Percentiles rank a stretch among this genome's conserved stretches.
Evolutionary conservation across 2,113 vertebrate genomes (phyloP).

Genomic region (Anguilla rostrata): DNA sequence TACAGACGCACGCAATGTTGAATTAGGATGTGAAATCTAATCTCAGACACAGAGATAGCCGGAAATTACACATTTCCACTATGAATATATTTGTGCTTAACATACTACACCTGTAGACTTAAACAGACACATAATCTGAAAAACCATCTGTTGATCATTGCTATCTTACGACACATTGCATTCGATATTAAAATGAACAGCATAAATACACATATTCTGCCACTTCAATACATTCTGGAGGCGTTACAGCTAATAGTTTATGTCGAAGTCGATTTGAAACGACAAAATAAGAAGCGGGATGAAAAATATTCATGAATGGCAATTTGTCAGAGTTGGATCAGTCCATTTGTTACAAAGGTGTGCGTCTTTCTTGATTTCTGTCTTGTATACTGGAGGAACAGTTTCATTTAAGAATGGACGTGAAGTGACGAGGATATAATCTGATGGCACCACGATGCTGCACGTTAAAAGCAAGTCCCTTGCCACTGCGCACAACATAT

Average conservation of each 20-base stretch:
- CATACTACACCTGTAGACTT: neutral
- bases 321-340: constrained; percentile 68
- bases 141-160: constrained; percentile 72
- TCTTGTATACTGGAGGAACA: constrained; percentile 10
- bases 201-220: neutral
- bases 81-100: neutral
- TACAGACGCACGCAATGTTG: no score
- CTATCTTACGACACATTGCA: neutral
- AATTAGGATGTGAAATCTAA: neutral
- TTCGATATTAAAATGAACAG: constrained; percentile 12
- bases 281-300: constrained; percentile 10
- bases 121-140: constrained; percentile 1
- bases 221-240: neutral
- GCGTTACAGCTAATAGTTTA: neutral
- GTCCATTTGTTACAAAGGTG: constrained; percentile 63
- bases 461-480: constrained; percentile 14
- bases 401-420: constrained; percentile 5
- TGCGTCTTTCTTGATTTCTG: neutral
- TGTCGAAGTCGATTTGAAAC: neutral
- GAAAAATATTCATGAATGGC: constrained; percentile 64
- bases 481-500: neutral
- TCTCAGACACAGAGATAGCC: neutral
- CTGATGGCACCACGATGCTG: constrained; percentile 11
- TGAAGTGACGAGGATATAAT: constrained; percentile 14
- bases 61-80: neutral